Evolutionary conservation across 2,888 invertebrate species (phyloP).

Genomic region (Gastrophysa polygoni): DNA sequence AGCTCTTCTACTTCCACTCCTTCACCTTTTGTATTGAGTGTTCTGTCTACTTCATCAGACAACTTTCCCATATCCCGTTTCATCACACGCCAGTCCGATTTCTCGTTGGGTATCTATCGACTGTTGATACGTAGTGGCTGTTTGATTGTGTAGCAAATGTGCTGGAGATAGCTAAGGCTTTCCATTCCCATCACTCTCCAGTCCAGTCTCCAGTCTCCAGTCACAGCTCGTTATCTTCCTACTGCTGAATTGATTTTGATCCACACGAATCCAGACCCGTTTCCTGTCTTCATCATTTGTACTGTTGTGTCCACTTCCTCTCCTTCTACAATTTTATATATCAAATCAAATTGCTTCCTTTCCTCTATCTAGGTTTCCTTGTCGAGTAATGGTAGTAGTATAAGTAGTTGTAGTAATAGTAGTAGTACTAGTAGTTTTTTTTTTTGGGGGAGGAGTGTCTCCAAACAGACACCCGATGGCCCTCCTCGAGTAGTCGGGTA

Average conservation of each 20-base stretch:
- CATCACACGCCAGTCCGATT: neutral
- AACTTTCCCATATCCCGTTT: neutral
- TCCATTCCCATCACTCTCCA: constrained; percentile 9
- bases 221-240: neutral
- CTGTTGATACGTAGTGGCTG: neutral
- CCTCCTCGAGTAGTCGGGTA: too few species aligned
- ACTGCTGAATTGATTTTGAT: neutral
- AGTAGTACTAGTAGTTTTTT: too few species aligned
- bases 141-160: neutral
- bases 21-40: neutral
- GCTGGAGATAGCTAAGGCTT: constrained; percentile 1
- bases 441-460: too few species aligned
- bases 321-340: constrained; percentile 13
- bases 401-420: too few species aligned
- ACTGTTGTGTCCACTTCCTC: constrained; percentile 8
- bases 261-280: constrained; percentile 18
- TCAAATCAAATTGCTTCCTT: constrained; percentile 20
- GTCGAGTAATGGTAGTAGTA: too few species aligned
- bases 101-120: neutral
- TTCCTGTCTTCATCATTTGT: neutral
- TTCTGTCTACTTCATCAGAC: too few species aligned
- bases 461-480: too few species aligned
- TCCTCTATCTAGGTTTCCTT: constrained; percentile 14
- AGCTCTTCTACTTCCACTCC: neutral
- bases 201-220: too few species aligned